Evolutionary conservation across 2,113 vertebrate species (phyloP).

Genomic region (Danio rerio): DNA sequence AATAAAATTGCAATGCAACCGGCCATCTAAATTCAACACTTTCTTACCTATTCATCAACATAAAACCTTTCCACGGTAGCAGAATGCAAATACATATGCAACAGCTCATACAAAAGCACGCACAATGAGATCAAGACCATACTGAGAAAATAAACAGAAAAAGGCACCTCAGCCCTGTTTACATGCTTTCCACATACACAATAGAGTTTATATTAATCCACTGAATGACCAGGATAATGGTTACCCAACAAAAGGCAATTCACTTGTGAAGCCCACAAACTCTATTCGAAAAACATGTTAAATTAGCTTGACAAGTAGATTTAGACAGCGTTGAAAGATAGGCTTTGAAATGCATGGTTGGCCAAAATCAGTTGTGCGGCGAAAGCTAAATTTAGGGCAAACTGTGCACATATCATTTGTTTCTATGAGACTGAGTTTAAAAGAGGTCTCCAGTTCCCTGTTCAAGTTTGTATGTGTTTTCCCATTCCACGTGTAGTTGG

Average conservation of each 20-base stretch:
- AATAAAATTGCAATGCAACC: neutral
- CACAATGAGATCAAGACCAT: neutral
- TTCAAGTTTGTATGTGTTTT: neutral
- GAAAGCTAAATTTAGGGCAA: slow-evolving; percentile 1
- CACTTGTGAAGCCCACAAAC: neutral
- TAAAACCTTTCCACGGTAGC: neutral
- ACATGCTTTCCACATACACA: neutral
- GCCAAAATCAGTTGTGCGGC: neutral
- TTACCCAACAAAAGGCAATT: neutral
- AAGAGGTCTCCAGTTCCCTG: neutral
- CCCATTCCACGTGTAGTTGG: neutral
- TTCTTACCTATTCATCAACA: neutral
- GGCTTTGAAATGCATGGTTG: slow-evolving; percentile 13
- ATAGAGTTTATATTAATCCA: neutral
- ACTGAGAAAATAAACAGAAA: neutral
- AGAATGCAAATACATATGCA: slow-evolving; percentile 11
- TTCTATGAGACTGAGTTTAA: slow-evolving; percentile 2
- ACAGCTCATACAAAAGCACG: neutral
- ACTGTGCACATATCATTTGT: neutral
- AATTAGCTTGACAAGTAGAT: neutral
- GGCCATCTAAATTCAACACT: neutral
- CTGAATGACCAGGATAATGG: neutral
- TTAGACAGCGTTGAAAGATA: neutral
- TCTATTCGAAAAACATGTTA: neutral
- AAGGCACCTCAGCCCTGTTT: neutral